Percentiles rank a stretch among this genome's conserved stretches.
Evolutionary conservation across 2,113 vertebrate genomes (phyloP).

Genomic region (Gavia stellata): DNA sequence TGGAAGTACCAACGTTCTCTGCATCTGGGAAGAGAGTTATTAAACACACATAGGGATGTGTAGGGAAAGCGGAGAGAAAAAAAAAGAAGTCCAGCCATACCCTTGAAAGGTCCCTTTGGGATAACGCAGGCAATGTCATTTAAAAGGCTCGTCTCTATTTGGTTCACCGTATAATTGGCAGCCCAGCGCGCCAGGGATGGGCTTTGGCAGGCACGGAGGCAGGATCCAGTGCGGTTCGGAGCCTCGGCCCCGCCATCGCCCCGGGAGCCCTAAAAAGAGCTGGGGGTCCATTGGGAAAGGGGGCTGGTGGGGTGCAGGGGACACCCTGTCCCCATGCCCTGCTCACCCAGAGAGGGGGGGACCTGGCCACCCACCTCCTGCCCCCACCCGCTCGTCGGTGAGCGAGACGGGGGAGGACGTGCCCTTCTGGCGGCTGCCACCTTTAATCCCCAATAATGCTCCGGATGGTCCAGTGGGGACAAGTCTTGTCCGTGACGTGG

Average conservation of each 20-base stretch:
- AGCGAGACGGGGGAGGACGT: neutral
- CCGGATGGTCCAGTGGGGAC: neutral
- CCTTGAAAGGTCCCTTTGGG: neutral
- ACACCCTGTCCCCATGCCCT: neutral
- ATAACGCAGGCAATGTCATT: neutral
- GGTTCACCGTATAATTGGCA: neutral
- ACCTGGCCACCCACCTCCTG: neutral
- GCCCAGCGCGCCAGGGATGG: neutral
- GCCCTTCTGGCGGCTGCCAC: constrained; percentile 17
- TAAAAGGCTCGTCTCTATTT: neutral
- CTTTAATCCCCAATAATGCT: constrained; percentile 49
- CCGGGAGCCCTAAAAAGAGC: neutral
- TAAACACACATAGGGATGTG: neutral
- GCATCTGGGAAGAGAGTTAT: constrained; percentile 15
- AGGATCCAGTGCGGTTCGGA: neutral
- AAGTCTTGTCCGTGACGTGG: neutral
- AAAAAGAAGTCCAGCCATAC: neutral
- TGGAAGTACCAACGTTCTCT: neutral
- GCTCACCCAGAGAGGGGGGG: rapidly evolving
- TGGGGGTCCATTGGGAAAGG: neutral
- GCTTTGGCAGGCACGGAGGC: neutral
- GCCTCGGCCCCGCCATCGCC: neutral
- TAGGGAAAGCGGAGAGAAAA: neutral
- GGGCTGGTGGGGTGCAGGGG: neutral
- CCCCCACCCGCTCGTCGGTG: neutral